Conservation (phyloP, 2,113 vertebrate species). For the Suricata suricatta region DNA sequence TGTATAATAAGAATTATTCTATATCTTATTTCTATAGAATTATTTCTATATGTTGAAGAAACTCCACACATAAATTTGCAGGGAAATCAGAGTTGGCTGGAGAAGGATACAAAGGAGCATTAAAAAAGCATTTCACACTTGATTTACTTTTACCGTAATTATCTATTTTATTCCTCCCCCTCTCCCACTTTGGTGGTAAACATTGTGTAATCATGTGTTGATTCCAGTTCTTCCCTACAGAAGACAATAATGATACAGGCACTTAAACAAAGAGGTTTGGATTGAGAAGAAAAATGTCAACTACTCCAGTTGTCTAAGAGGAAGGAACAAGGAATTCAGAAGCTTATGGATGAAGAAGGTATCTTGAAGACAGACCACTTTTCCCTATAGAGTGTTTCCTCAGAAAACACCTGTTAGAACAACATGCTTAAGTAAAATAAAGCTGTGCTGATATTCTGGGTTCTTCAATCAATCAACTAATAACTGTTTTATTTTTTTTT, state of each 20-base stretch:
- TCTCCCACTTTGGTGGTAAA: background rate
- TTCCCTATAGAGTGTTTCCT: background rate
- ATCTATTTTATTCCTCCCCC: background rate
- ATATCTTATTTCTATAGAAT: background rate
- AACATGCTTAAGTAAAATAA: background rate
- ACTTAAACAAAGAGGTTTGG: constrained; percentile 17
- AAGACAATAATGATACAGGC: background rate
- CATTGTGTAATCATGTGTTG: background rate
- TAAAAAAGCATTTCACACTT: background rate
- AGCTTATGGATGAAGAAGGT: background rate
- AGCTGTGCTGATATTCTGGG: background rate
- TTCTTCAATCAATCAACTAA: background rate
- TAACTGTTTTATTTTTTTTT: background rate
- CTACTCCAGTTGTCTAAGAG: background rate
- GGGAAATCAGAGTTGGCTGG: background rate
- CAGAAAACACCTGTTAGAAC: background rate
- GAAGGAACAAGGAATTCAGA: constrained; percentile 9
- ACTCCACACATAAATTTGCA: background rate
- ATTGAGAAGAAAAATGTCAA: constrained; percentile 7
- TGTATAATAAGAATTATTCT: constrained; percentile 6
- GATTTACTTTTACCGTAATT: background rate
- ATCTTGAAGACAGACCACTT: background rate
- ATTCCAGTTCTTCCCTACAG: background rate
- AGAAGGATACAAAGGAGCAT: background rate
- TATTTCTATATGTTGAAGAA: background rate